Base-by-base conservation (phyloP, 2,797 vertebrate species). In the Babyrousa celebensis region DNA sequence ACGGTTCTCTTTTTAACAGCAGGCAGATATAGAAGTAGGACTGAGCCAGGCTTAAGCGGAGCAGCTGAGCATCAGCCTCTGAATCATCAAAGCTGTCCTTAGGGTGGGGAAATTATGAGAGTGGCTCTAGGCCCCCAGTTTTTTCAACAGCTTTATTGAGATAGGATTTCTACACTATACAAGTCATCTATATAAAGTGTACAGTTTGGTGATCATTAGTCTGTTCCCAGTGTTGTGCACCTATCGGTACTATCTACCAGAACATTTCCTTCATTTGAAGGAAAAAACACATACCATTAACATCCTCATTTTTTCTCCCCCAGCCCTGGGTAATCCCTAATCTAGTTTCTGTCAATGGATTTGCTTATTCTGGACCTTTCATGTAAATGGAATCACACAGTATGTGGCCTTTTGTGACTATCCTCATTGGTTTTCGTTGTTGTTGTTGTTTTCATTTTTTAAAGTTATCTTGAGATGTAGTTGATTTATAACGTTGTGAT, bases 281-380 rank as follows among this genome's bases (percentile, higher is more conserved):
- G 21, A 56, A 68, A 70, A 75, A 54, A 52, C 2, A 16, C 29
- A 27, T 25, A 21, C 4, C 16, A 5, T 72, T 14, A 15, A 21
- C 43, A 40, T 56, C 74, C 15, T 70, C 27, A 71, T 27, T 36
- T 5, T 40, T 25, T 18, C 17, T 54, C 16, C 2, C 48, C 15
- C 2, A 1, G 4, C 12, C 43, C 43, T 54, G 29, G 17, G 10
- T 18, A 25, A 20, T 8, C 10, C 14, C 7, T 32, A 32, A 12
- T 90, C 43, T 58, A 18, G 27, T 62, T 83, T 85, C 29, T 32
- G 5, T 70, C 17, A 40, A 3, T 43, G 40, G 29, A 36, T 54
- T 84, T 95, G 36, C 43, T 67, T 91, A 8, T 63, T 92, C 29
- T 90, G 54, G 32, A 48, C 23, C 17, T 62, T 88, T 87, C 63